Evolutionary conservation across 2,113 vertebrate species (phyloP), one percentile per base, ranked within the genome.

Genomic region (Nannospalax galili): DNA sequence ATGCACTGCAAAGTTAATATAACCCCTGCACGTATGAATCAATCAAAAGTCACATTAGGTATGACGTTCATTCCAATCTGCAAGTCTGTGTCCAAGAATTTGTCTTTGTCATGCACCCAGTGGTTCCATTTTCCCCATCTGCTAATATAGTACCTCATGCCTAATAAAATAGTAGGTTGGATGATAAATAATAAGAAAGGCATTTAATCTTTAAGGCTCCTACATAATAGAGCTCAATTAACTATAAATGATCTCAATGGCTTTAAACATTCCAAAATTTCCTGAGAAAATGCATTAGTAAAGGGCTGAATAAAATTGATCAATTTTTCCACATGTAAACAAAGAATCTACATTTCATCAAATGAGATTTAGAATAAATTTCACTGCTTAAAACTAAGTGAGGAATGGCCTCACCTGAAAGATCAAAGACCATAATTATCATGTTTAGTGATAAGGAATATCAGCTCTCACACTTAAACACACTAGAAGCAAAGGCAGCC

Each of bases 111-210:
- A 93, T 84, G 85, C 7, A 88, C 24, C 7, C 56, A 65, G 28
- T 58, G 19, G 37, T 64, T 85, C 64, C n/a, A 35, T 89, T 92
- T 79, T 82, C 28, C 37, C 58, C 77, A 90, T 32, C 24, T 77
- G 60, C 16, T 94, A 65, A 86, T 65, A 52, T 7, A 67, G 30
- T 45, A 79, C 37, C 26, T 90, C 86, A 80, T 35, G 89, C 28
- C 6, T 73, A n/a, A 1, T 78, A 84, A 74, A 90, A 84, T 4
- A 89, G 37, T 72, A 88, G 60, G 19, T 80, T 73, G 10, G 40
- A 72, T 90, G 24, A 95, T 65, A 96, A 93, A 84, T 91, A 94
- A 67, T 89, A 81, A 95, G n/a, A 92, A 89, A 91, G 17, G 3
- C 22, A 93, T 88, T 91, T 78, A 84, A 90, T 81, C 67, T 69